Evolutionary conservation across 2,113 vertebrate species (phyloP).

Genomic region (Sinocyclocheilus anshuiensis): DNA sequence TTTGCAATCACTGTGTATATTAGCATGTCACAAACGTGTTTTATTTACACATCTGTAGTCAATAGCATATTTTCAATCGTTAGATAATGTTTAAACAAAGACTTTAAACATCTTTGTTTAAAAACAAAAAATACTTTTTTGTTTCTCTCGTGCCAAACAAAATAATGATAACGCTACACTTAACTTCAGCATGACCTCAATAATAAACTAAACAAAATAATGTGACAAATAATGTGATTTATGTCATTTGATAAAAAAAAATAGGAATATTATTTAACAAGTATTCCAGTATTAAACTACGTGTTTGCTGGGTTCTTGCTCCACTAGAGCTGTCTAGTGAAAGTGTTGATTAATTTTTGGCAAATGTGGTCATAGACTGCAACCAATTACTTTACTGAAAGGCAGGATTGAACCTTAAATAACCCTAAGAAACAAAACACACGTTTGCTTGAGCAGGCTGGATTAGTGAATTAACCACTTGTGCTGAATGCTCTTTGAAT

Average conservation of each 20-base stretch:
- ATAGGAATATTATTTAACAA: neutral
- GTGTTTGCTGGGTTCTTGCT: neutral
- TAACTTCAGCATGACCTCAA: neutral
- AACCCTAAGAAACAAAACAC: constrained; percentile 18
- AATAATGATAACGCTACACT: neutral
- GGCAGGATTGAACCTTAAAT: constrained; percentile 24
- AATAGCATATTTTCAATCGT: neutral
- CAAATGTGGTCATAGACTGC: constrained; percentile 35
- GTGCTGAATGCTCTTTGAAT: constrained; percentile 38
- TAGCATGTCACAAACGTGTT: constrained; percentile 12
- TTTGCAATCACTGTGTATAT: neutral
- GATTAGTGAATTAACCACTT: constrained; percentile 37
- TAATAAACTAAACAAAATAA: neutral
- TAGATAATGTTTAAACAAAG: neutral
- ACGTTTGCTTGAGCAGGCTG: neutral
- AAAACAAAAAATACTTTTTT: too few relatives aligned
- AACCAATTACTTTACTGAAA: constrained; percentile 41
- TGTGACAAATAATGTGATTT: neutral
- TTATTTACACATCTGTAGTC: constrained; percentile 12
- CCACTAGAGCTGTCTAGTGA: neutral
- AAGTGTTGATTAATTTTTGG: constrained; percentile 47
- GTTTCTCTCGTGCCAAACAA: too few relatives aligned
- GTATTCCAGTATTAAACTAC: neutral
- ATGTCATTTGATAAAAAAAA: neutral
- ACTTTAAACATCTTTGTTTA: too few relatives aligned